Evolutionary conservation across 2,113 vertebrate species (phyloP).

Genomic region (Micromys minutus): DNA sequence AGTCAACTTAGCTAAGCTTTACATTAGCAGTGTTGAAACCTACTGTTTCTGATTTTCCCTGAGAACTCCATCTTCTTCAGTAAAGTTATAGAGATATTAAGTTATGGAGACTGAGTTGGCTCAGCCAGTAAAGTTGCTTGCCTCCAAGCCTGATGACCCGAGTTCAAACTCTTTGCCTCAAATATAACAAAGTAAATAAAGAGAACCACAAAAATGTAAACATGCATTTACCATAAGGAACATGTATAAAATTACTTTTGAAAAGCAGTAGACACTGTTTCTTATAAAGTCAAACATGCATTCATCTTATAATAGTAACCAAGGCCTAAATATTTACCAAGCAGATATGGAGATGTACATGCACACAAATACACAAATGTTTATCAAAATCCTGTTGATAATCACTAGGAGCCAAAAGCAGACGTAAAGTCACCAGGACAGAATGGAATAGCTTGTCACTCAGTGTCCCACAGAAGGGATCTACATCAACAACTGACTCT

Average conservation of each 20-base stretch:
- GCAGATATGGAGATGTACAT: not conserved
- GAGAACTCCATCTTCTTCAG: constrained; percentile 25
- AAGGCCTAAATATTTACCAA: not conserved
- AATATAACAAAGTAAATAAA: not conserved
- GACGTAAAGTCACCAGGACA: not conserved
- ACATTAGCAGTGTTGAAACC: constrained; percentile 49
- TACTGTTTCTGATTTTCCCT: constrained; percentile 40
- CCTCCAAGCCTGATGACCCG: not conserved
- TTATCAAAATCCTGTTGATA: not conserved
- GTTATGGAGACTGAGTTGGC: too few species aligned
- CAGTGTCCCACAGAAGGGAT: not conserved
- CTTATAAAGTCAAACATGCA: not conserved
- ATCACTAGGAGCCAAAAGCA: not conserved
- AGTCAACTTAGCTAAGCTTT: not conserved
- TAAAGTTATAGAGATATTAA: not conserved
- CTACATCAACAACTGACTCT: too few species aligned
- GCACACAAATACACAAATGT: not conserved
- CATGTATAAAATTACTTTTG: not conserved
- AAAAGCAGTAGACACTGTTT: constrained; percentile 5
- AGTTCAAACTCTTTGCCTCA: too few species aligned
- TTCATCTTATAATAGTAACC: not conserved
- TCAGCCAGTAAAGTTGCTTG: not conserved
- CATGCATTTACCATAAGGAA: not conserved
- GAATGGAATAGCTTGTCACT: not conserved
- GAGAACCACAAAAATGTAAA: not conserved